Evolutionary conservation across 1,140 invertebrate genomes (phyloP).

Genomic region (Temnothorax nylanderi): DNA sequence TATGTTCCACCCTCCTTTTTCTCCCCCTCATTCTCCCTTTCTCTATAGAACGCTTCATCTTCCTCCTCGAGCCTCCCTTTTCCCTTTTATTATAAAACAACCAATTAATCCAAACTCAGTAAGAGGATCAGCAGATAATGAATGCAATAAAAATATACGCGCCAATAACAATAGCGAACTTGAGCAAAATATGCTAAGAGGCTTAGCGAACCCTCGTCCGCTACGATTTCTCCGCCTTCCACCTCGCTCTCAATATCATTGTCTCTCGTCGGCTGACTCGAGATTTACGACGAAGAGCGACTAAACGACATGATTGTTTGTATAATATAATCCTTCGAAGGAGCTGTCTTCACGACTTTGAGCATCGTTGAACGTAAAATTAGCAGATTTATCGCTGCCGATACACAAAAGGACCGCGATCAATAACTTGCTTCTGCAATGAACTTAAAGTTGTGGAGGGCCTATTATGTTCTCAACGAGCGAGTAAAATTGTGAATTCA

Average conservation of each 20-base stretch:
- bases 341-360: slow-evolving; percentile 34
- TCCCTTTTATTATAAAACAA: slow-evolving; percentile 74
- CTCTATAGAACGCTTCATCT: slow-evolving; percentile 35
- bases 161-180: slow-evolving; percentile 78
- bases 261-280: slow-evolving; percentile 42
- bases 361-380: slow-evolving; percentile 54
- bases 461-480: not conserved
- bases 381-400: slow-evolving; percentile 47
- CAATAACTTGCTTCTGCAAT: slow-evolving; percentile 14
- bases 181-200: slow-evolving; percentile 80
- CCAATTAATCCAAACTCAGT: slow-evolving; percentile 81
- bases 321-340: slow-evolving; percentile 55
- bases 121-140: slow-evolving; percentile 83
- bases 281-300: slow-evolving; percentile 50
- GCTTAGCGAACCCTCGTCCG: slow-evolving; percentile 75
- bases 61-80: slow-evolving; percentile 28
- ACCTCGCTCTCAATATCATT: slow-evolving; percentile 39
- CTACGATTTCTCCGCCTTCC: slow-evolving; percentile 27
- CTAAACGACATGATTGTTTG: slow-evolving; percentile 53
- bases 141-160: slow-evolving; percentile 82
- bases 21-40: slow-evolving; percentile 53
- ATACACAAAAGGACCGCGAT: slow-evolving; percentile 38
- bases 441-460: not conserved
- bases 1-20: slow-evolving; percentile 23
- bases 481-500: slow-evolving; percentile 17